Evolutionary conservation across 2,113 vertebrate species (phyloP), one percentile per base, ranked within the genome.

Genomic region (Salvelinus alpinus): DNA sequence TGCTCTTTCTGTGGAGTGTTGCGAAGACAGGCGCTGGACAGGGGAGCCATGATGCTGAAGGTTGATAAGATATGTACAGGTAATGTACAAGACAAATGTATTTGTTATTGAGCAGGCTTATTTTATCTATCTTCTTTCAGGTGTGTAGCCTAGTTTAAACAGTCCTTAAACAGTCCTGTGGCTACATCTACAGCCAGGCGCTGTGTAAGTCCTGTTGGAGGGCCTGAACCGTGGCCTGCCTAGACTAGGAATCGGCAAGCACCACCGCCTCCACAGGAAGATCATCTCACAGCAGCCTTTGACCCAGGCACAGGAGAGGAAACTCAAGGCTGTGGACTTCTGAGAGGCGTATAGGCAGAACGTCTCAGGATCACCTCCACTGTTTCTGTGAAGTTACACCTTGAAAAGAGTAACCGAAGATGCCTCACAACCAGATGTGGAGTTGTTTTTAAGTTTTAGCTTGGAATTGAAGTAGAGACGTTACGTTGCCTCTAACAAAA

Each of bases 1-100:
- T 97, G 96, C 90, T 97, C 96, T 65, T 97, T 97, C 88, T 97
- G 96, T 25, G 96, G 96, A 0, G 96, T 97, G 74, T 96, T 97
- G 88, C 92, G 95, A 20, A 82, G 96, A 62, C 94, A 95, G 76
- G 96, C 95, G 0, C 89, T 97, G 16, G 96, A 97, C 80, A 89
- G 96, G 18, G 96, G 94, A 18, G 95, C 95, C 51, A 88, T 94
- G 85, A 92, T 92, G 85, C 87, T 96, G 22, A 94, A 94, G n/a
- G 95, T 95, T 72, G 94, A 95, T 80, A 96, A 96, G 89, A 95
- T 96, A 20, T 95, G 95, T 85, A 96, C 95, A 57, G 95, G 95
- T 95, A 86, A 80, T 25, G 14, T 25, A 16, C 18, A 69, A 54
- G 51, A 18, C 16, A 16, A 1, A 54, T 54, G 0, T 54, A 18